phyloP scores from a whole-genome alignment of 2,888 invertebrate genomes.

The Epinotia demarniana region DNA sequence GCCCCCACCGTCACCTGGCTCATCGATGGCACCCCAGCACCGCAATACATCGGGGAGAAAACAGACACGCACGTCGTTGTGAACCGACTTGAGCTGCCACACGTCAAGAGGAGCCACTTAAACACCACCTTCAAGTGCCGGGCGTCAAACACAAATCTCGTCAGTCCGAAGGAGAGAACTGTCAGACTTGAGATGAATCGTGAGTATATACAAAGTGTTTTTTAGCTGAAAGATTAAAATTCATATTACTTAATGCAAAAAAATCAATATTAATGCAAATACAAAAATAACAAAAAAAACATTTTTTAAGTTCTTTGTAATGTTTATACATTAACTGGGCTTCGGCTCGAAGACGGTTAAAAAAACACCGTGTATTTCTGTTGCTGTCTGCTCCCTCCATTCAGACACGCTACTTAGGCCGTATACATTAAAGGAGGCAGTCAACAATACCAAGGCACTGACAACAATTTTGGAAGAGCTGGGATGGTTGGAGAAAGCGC shows the following conservation, averaged over 20 bases:
- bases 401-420: too few relatives aligned
- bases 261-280: too few relatives aligned
- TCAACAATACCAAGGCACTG: too few relatives aligned
- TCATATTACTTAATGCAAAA: too few relatives aligned
- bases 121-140: conserved; percentile 95
- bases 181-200: conserved; percentile 93
- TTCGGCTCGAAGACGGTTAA: too few relatives aligned
- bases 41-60: conserved; percentile 88
- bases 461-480: too few relatives aligned
- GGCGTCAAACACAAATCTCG: conserved; percentile 94
- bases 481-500: too few relatives aligned
- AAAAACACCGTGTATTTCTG: conserved; percentile 75
- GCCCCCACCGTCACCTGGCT: conserved; percentile 94
- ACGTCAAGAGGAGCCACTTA: conserved; percentile 89
- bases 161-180: conserved; percentile 92
- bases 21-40: conserved; percentile 88
- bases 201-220: conserved; percentile 87
- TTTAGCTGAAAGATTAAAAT: too few relatives aligned
- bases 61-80: conserved; percentile 91
- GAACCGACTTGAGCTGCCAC: conserved; percentile 90
- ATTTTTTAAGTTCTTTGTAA: too few relatives aligned
- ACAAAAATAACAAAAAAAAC: too few relatives aligned
- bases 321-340: too few relatives aligned
- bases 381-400: neutral
- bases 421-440: too few relatives aligned